phyloP scores from a whole-genome alignment of 2,113 vertebrate species.

The Indicator indicator region DNA sequence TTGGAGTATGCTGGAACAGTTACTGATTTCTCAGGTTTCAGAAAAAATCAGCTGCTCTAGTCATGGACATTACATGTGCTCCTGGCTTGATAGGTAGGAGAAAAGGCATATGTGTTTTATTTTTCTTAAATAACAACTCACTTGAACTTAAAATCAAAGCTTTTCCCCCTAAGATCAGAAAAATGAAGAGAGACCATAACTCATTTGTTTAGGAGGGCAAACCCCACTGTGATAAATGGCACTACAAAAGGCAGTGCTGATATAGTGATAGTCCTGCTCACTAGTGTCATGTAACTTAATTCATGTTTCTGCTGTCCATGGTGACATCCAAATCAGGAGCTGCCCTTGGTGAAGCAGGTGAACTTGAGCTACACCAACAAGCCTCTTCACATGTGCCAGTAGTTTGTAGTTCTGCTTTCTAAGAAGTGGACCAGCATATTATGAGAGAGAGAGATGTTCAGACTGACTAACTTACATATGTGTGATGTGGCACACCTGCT shows the following conservation, averaged over 20 bases:
- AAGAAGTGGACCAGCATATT: background rate
- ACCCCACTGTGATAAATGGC: rapidly evolving
- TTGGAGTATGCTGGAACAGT: background rate
- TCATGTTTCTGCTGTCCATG: background rate
- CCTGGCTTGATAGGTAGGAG: background rate
- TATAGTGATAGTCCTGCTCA: background rate
- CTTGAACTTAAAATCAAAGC: background rate
- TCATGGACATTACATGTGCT: rapidly evolving
- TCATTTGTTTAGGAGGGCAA: background rate
- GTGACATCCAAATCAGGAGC: background rate
- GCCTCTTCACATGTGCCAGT: background rate
- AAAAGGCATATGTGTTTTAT: background rate
- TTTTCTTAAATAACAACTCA: background rate
- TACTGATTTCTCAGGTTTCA: background rate
- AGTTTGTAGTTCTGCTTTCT: background rate
- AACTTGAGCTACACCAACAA: background rate
- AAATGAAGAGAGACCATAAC: background rate
- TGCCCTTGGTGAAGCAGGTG: background rate
- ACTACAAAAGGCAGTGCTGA: rapidly evolving
- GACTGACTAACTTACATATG: background rate
- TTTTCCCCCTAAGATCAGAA: background rate
- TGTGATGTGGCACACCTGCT: too few relatives aligned
- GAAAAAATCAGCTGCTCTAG: background rate
- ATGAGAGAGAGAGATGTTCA: background rate
- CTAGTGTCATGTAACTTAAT: background rate